Evolutionary conservation across 2,113 vertebrate genomes (phyloP), one percentile per base, ranked within the genome.

Genomic region (Dermatemys mawii): DNA sequence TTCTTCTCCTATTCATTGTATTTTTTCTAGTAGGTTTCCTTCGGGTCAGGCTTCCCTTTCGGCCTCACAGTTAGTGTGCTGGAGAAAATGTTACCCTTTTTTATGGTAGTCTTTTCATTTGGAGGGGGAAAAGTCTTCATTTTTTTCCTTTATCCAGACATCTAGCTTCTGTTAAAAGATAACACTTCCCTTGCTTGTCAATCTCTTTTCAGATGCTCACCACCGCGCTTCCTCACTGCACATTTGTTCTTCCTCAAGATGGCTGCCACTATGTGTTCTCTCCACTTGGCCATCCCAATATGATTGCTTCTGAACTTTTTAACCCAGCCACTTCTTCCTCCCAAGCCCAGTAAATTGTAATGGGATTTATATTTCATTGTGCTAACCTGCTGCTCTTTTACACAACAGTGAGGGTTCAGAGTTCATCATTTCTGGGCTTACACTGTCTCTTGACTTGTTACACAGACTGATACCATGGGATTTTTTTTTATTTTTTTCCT

Each of bases 181-280:
- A 19, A n/a, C 60, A n/a, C 16, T 2, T 46, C 81, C 49, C 3
- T 78, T 22, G 8, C 6, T 84, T 53, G 7, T 79, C n/a, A 1
- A 16, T 32, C 21, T 46, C 19, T 22, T 49, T 41, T 26, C 46
- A 84, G 8, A 24, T 5, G 24, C 32, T 10, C 49, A 48, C 35
- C 32, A n/a, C 44, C 46, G 16, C 22, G 2, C n/a, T 60, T 63
- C 32, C 32, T 67, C 13, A 4, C 22, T 50, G 12, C 21, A 50
- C n/a, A 32, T 35, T 26, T 29, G 22, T 22, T 57, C 32, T 2
- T 8, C 81, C 5, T 19, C 0, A 38, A 67, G 6, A n/a, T 5
- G 1, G 1, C 55, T 79, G 2, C 75, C 2, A 0, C 21, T 49
- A 19, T 2, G 35, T 82, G 2, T 26, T 29, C 46, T 29, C 29